These are phyloP conservation scores for Eretmochelys imbricata DNA, from an alignment of 2,113 vertebrate genomes.

Conservation along the genomic window DNA sequence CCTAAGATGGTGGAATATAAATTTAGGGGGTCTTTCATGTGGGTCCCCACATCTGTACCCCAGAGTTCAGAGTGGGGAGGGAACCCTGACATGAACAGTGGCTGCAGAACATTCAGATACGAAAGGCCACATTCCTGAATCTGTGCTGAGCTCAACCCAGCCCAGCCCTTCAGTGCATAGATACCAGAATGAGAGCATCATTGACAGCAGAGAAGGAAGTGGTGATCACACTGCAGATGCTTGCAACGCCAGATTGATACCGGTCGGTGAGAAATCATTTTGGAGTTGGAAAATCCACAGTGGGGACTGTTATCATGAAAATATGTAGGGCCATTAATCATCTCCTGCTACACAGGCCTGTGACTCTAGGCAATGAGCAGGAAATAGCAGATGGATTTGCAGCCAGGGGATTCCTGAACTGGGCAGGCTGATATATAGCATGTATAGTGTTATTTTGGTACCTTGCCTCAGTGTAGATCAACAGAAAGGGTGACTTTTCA, in stretches of 20 bases:
- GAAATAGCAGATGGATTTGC: neutral
- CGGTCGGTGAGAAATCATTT: neutral
- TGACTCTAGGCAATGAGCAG: neutral
- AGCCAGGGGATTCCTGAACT: neutral
- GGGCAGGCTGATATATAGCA: neutral
- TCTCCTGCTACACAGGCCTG: neutral
- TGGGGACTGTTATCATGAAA: neutral
- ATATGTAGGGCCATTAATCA: neutral
- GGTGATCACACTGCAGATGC: neutral
- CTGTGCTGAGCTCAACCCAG: neutral
- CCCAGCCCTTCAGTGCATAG: neutral
- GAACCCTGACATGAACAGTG: too few relatives aligned
- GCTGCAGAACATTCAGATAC: neutral
- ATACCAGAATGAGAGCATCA: neutral
- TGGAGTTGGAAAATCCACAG: neutral
- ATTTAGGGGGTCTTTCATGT: too few relatives aligned
- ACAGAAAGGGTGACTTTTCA: neutral
- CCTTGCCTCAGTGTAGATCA: neutral
- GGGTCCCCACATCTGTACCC: too few relatives aligned
- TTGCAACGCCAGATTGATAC: neutral
- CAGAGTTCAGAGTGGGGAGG: too few relatives aligned
- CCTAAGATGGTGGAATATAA: too few relatives aligned
- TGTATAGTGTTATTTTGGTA: neutral
- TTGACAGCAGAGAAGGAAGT: neutral
- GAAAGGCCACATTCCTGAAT: neutral